Conservation (phyloP, 1,140 invertebrate genomes). For the Rhyzopertha dominica region DNA sequence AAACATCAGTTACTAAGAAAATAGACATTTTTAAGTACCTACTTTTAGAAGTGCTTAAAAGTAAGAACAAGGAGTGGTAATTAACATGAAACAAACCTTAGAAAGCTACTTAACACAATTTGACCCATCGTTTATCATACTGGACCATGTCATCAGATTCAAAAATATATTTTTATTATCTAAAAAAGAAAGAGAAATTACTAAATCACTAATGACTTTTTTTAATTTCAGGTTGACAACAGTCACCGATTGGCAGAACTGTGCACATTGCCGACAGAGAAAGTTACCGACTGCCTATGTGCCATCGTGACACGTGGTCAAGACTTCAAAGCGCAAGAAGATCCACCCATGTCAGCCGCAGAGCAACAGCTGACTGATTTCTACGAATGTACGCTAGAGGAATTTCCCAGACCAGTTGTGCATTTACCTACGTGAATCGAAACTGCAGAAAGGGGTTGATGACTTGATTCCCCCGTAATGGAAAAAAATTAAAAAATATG, state of each 20-base stretch:
- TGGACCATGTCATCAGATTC: no score
- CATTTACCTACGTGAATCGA: conserved; percentile 38
- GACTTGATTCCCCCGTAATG: not conserved
- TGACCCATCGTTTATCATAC: no score
- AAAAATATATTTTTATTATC: no score
- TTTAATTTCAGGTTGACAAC: conserved; percentile 40
- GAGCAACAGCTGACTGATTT: conserved; percentile 40
- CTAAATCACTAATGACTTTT: no score
- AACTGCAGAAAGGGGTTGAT: not conserved
- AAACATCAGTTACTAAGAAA: no score
- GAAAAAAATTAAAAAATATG: not conserved
- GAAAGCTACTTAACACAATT: no score
- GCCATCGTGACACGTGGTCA: conserved; percentile 35
- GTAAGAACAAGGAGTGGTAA: no score
- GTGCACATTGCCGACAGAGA: conserved; percentile 27
- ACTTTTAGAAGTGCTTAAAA: no score
- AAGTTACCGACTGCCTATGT: conserved; percentile 28
- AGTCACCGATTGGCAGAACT: conserved; percentile 38
- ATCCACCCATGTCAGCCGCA: conserved; percentile 32
- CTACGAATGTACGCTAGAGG: conserved; percentile 42
- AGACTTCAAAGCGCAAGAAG: conserved; percentile 24
- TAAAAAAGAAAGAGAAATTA: no score
- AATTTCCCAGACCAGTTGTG: conserved; percentile 40
- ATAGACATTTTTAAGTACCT: no score
- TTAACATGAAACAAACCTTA: no score